Evolutionary conservation across 2,797 vertebrate species (phyloP).

Genomic region (Sebastes trivittatus): DNA sequence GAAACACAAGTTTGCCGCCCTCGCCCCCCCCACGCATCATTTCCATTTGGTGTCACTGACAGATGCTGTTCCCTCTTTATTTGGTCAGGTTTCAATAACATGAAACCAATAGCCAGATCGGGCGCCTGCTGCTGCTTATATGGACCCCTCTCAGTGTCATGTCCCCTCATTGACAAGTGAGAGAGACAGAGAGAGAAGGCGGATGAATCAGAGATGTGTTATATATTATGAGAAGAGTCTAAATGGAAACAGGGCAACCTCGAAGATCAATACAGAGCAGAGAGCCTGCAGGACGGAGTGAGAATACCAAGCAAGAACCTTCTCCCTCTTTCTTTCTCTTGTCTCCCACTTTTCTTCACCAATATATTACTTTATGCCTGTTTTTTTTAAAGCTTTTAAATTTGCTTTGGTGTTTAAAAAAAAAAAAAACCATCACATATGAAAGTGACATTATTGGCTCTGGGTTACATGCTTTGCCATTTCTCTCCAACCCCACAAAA

Average conservation of each 20-base stretch:
- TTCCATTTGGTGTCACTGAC: conserved; percentile 72
- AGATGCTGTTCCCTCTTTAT: conserved; percentile 72
- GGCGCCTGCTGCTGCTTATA: conserved; percentile 69
- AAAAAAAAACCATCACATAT: conserved; percentile 33
- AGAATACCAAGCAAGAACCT: conserved; percentile 70
- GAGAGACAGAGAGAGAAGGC: conserved; percentile 48
- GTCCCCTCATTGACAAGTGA: conserved; percentile 62
- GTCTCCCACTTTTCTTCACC: neutral
- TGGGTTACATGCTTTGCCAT: conserved; percentile 51
- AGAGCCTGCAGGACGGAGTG: conserved; percentile 56
- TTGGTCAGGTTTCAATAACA: conserved; percentile 79
- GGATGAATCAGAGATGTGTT: conserved; percentile 75
- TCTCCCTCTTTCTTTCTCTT: neutral
- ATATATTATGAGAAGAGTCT: conserved; percentile 77
- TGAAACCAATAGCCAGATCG: conserved; percentile 72
- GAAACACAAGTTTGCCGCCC: conserved; percentile 29
- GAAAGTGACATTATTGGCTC: conserved; percentile 68
- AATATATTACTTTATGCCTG: conserved; percentile 3
- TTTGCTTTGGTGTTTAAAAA: conserved; percentile 26
- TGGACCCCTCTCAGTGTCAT: conserved; percentile 58
- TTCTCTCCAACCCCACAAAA: conserved; percentile 64
- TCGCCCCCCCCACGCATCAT: conserved; percentile 31
- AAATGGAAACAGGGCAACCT: conserved; percentile 76
- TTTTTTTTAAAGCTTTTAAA: conserved; percentile 15
- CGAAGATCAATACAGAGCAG: conserved; percentile 73